A percentile compares a stretch with the other conserved stretches of the same genome.
Conservation (phyloP, 2,888 invertebrate species). For the Phragmatobia fuliginosa region DNA sequence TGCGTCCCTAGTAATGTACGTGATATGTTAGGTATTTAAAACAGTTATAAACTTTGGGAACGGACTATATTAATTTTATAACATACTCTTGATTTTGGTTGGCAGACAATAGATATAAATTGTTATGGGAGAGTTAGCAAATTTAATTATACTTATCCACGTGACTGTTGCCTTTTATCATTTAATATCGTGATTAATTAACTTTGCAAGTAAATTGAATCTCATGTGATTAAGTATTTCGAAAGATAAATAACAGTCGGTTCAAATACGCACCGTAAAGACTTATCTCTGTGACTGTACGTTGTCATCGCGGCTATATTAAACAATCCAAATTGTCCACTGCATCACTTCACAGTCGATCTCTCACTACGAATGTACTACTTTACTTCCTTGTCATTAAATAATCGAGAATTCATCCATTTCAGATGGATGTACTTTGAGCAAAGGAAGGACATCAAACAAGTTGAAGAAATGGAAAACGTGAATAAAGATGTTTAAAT, state of each 20-base stretch:
- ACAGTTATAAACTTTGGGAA: not conserved
- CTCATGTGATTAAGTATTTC: not conserved
- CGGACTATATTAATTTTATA: not conserved
- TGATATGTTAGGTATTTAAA: conserved; percentile 1
- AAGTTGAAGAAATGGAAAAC: conserved; percentile 61
- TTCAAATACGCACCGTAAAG: conserved; percentile 20
- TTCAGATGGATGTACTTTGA: conserved; percentile 74
- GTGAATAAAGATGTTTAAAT: conserved; percentile 60
- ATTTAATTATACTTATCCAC: not conserved
- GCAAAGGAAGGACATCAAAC: conserved; percentile 64
- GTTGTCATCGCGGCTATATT: conserved; percentile 28
- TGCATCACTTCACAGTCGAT: conserved; percentile 43
- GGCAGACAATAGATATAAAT: not conserved
- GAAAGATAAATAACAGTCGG: not conserved
- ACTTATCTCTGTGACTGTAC: conserved; percentile 37
- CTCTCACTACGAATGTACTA: conserved; percentile 32
- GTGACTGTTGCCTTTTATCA: not conserved
- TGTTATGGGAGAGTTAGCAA: conserved; percentile 1
- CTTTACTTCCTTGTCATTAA: conserved; percentile 28
- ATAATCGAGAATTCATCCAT: conserved; percentile 47
- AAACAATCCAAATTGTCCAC: conserved; percentile 34
- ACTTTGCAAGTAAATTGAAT: not conserved
- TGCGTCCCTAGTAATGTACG: conserved; percentile 5
- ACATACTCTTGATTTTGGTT: not conserved
- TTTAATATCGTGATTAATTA: not conserved